These are phyloP conservation scores for Mirounga angustirostris DNA, from an alignment of 2,113 vertebrate species.

Conservation along the genomic window DNA sequence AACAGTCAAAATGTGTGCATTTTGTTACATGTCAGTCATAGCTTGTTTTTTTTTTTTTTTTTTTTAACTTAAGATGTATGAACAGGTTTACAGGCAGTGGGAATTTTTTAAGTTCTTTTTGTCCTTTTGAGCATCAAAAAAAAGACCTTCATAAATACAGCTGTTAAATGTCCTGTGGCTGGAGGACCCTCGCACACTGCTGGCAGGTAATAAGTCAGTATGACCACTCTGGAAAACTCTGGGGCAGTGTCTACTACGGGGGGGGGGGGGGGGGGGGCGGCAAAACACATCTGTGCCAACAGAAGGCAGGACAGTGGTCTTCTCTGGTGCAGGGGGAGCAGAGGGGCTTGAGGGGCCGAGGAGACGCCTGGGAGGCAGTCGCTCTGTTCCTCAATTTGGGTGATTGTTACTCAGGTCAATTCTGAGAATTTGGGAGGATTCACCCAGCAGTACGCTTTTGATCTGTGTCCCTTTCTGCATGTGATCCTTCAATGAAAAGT, in stretches of 20 bases:
- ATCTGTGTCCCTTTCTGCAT: background rate
- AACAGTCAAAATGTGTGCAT: background rate
- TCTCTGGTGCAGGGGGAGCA: accelerated
- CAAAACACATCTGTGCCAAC: accelerated
- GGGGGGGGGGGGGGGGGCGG: no score
- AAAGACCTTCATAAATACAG: background rate
- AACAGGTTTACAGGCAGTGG: background rate
- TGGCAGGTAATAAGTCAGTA: no score
- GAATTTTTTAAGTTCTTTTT: background rate
- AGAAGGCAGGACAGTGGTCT: background rate
- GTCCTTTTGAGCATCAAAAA: background rate
- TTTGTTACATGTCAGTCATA: background rate
- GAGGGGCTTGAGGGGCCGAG: accelerated
- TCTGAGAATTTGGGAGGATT: background rate
- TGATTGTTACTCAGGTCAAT: background rate
- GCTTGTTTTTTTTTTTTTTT: background rate
- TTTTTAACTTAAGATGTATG: background rate
- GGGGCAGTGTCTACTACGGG: accelerated
- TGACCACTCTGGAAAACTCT: background rate
- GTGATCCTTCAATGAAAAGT: background rate
- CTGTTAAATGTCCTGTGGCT: background rate
- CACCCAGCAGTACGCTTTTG: background rate
- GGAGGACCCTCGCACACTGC: background rate
- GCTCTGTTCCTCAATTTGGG: background rate
- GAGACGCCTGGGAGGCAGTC: background rate